Conservation (phyloP, 2,797 vertebrate species). For the Antrozous pallidus region DNA sequence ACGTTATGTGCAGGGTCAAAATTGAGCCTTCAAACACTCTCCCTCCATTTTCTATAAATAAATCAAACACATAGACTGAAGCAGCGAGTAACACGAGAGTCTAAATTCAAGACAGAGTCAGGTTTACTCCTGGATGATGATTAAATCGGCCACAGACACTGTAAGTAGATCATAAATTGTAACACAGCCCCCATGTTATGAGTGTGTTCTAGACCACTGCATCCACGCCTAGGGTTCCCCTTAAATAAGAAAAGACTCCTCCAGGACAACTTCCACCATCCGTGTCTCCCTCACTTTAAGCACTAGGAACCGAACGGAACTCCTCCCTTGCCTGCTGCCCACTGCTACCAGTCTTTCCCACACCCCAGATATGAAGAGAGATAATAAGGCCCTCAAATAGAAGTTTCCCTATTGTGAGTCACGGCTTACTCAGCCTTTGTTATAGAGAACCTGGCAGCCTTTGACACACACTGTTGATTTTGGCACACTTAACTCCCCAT, state of each 20-base stretch:
- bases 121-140: not conserved
- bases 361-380: constrained; percentile 80
- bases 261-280: not conserved
- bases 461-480: constrained; percentile 81
- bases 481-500: constrained; percentile 74
- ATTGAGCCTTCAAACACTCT: not conserved
- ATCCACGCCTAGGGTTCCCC: not conserved
- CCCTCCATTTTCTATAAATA: not conserved
- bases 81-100: not conserved
- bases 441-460: constrained; percentile 82
- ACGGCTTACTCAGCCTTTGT: constrained; percentile 84
- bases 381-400: constrained; percentile 78
- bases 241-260: not conserved
- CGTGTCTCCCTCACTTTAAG: constrained; percentile 2
- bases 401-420: constrained; percentile 84
- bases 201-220: not conserved
- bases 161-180: not conserved
- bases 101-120: not conserved
- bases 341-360: constrained; percentile 75
- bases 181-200: not conserved
- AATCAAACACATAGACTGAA: not conserved
- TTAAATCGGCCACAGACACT: not conserved
- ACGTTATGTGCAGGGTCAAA: not conserved
- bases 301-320: constrained; percentile 49
- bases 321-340: constrained; percentile 62